Evolutionary conservation across 2,888 invertebrate genomes (phyloP).

Genomic region (Chloroclysta siterata): DNA sequence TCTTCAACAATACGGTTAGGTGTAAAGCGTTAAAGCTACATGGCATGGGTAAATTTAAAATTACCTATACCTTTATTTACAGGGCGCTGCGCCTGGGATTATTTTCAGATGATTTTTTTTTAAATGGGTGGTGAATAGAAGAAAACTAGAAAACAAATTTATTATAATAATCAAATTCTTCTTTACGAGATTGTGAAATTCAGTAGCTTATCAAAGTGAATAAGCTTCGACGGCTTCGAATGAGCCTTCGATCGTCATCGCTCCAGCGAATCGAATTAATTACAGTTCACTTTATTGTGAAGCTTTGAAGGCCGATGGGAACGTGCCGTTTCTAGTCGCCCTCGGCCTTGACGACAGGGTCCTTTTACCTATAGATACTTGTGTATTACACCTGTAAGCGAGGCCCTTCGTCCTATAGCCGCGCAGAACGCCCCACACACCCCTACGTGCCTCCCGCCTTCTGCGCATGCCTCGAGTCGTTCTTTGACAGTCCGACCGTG

Average conservation of each 20-base stretch:
- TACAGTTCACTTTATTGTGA: constrained; percentile 36
- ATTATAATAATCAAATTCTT: background rate
- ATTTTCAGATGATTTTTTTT: too few species aligned
- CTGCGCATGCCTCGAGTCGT: constrained; percentile 65
- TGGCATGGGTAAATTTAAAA: too few species aligned
- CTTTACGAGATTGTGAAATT: background rate
- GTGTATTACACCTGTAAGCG: constrained; percentile 49
- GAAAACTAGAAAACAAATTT: background rate
- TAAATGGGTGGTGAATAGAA: too few species aligned
- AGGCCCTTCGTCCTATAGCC: constrained; percentile 71
- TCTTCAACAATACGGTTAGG: too few species aligned
- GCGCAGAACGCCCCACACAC: constrained; percentile 67
- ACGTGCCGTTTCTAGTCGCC: constrained; percentile 54
- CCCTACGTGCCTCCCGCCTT: constrained; percentile 71
- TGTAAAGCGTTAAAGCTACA: too few species aligned
- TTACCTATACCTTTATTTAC: too few species aligned
- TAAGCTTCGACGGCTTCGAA: constrained; percentile 5
- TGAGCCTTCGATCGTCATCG: constrained; percentile 33
- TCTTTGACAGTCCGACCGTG: constrained; percentile 68
- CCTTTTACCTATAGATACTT: constrained; percentile 37
- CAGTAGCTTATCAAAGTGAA: constrained; percentile 6
- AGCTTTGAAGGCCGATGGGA: constrained; percentile 49
- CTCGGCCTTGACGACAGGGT: constrained; percentile 70
- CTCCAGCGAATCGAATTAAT: constrained; percentile 32
- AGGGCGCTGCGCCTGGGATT: too few species aligned